Evolutionary conservation across 2,797 vertebrate species (phyloP).

Genomic region (Lagorchestes hirsutus): DNA sequence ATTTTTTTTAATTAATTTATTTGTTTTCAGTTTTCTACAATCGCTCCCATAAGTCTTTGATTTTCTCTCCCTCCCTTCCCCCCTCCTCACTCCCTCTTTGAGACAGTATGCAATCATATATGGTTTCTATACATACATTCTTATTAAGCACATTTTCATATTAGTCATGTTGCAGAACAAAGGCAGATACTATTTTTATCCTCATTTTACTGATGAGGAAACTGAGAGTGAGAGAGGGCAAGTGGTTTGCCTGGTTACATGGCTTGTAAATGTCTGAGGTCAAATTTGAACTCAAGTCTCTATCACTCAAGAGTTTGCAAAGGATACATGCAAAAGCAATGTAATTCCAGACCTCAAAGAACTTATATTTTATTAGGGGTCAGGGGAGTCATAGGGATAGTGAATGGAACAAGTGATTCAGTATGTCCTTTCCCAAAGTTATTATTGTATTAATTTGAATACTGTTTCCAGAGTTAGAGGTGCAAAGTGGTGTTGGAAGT

Average conservation of each 20-base stretch:
- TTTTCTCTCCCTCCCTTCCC: too few species aligned
- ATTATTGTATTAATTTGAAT: neutral
- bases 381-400: neutral
- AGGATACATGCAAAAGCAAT: neutral
- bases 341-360: neutral
- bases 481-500: neutral
- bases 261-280: neutral
- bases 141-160: too few species aligned
- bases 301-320: neutral
- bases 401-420: neutral
- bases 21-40: too few species aligned
- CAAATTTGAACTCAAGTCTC: neutral
- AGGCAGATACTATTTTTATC: neutral
- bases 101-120: too few species aligned
- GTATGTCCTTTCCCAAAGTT: neutral
- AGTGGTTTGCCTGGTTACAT: neutral
- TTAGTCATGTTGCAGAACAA: too few species aligned
- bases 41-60: too few species aligned
- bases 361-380: neutral
- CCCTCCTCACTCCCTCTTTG: too few species aligned
- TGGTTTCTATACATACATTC: too few species aligned
- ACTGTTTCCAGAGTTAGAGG: neutral
- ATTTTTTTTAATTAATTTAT: too few species aligned
- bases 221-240: slow-evolving; percentile 10
- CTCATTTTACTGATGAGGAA: slow-evolving; percentile 20